Conservation (phyloP, 2,888 invertebrate species). For the Deilephila porcellus region DNA sequence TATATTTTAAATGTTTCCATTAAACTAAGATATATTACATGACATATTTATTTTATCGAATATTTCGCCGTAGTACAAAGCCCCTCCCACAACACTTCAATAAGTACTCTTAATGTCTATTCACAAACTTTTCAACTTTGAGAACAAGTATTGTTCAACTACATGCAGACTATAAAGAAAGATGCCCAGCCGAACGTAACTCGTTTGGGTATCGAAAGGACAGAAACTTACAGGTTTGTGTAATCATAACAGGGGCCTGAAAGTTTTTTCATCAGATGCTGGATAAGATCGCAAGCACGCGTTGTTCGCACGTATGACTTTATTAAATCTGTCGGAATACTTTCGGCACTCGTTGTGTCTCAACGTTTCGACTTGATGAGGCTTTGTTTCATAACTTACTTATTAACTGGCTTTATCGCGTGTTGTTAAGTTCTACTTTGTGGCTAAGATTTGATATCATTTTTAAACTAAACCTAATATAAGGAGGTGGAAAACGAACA, state of each 20-base stretch:
- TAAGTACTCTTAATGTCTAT: no score
- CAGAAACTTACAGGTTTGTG: background rate
- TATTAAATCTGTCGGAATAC: background rate
- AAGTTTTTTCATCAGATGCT: conserved; percentile 26
- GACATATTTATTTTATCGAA: no score
- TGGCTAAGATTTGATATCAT: no score
- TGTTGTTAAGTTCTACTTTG: background rate
- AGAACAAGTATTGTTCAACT: background rate
- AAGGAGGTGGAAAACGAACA: no score
- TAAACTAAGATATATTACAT: no score
- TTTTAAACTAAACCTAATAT: no score
- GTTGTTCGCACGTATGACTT: conserved; percentile 17
- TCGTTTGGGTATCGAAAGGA: conserved; percentile 5
- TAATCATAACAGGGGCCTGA: conserved; percentile 16
- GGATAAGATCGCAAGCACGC: background rate
- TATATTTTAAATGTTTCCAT: no score
- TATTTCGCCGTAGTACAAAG: no score
- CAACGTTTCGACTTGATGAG: background rate
- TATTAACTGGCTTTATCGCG: background rate
- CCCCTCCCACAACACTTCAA: no score
- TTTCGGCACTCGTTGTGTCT: background rate
- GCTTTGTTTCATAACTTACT: background rate
- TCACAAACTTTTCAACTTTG: no score
- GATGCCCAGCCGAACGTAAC: background rate
- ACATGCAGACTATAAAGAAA: background rate